Base-by-base conservation (phyloP, 2,797 vertebrate species). In the Danio tinwini region DNA sequence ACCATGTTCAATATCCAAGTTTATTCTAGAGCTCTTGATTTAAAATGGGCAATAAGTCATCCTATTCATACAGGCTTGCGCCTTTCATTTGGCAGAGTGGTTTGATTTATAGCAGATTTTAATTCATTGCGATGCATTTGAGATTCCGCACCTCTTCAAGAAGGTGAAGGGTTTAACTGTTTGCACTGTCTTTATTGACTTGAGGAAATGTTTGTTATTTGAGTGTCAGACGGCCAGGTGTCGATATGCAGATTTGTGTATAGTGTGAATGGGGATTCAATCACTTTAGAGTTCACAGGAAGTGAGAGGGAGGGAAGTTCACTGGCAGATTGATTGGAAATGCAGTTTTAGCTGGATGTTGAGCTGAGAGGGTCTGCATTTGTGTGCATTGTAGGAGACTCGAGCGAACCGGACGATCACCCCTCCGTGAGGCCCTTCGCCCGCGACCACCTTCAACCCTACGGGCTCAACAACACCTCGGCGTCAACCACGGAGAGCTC, bases 401-500 rank as follows among this genome's bases (percentile, higher is more conserved):
- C 96, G 16, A 98, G 96, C 90, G 97, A 99, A 93, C 94, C 94
- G 63, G 97, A 98, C 86, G 97, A 98, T 86, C 95, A 93, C 82
- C 88, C 89, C 80, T 86, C 92, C 6, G 89, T 87, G 87, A 91
- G 85, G 69, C 90, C 91, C 40, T 96, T 83, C 58, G 81, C 80
- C 74, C 93, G 88, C 88, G 94, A 95, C 87, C 89, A 93, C 87
- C 85, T 93, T 74, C 91, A 89, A 73, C 83, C 92, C 87, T 93
- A 93, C 88, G 19, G 78, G 82, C 86, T 89, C 90, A 94, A 88
- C 89, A 88, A 87, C 94, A 90, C 91, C 82, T 93, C 93, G 89
- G 77, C 92, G 93, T 94, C 95, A 95, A 96, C 93, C 97, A 98
- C 97, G 96, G 98, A 98, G 93, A 94, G 95, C 90, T 95, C 96